Evolutionary conservation across 2,888 invertebrate species (phyloP).

Genomic region (Digitonthophagus gazella): DNA sequence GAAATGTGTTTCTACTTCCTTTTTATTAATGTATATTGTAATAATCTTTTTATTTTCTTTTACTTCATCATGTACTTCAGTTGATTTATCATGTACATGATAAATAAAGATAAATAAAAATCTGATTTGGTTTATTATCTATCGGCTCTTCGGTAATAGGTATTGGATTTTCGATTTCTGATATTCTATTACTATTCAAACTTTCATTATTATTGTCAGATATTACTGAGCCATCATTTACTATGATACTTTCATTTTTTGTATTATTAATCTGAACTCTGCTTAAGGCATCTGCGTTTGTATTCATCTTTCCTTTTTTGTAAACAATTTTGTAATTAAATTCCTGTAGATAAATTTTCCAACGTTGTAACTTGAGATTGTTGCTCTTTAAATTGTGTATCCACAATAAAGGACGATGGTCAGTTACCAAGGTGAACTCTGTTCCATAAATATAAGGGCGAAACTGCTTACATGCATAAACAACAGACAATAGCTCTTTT

Average conservation of each 20-base stretch:
- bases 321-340: neutral
- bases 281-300: neutral
- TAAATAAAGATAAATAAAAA: no score
- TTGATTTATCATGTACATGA: neutral
- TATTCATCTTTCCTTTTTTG: neutral
- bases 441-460: neutral
- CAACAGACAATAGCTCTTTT: neutral
- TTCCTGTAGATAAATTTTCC: conserved; percentile 1
- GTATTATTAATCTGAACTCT: neutral
- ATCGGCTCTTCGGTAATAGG: neutral
- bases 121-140: neutral
- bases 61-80: neutral
- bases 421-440: neutral
- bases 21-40: neutral
- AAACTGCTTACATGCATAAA: neutral
- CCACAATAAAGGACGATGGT: neutral
- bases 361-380: conserved; percentile 1
- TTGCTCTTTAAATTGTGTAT: neutral
- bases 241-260: neutral
- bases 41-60: neutral
- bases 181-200: neutral
- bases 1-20: neutral
- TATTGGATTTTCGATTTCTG: neutral
- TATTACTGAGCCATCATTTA: neutral
- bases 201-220: neutral